Percentiles rank a stretch among this genome's conserved stretches.
These are phyloP conservation scores for Halichoerus grypus DNA, from an alignment of 2,113 vertebrate species.

Conservation along the genomic window DNA sequence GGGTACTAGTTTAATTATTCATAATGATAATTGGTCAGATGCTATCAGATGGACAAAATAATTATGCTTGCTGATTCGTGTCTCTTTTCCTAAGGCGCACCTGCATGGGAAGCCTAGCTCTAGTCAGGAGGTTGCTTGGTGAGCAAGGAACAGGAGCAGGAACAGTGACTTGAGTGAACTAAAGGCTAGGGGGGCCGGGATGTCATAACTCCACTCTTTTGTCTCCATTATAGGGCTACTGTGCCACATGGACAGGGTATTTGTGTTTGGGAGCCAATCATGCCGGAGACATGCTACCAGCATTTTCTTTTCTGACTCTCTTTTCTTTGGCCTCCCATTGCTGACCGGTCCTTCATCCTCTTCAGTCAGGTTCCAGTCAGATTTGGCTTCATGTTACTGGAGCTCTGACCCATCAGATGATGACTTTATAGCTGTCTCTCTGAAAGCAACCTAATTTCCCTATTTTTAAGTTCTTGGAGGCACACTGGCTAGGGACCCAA, in stretches of 20 bases:
- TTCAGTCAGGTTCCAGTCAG: background rate
- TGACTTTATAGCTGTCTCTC: background rate
- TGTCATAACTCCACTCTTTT: background rate
- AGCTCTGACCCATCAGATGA: background rate
- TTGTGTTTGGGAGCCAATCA: background rate
- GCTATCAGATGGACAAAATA: slow-evolving; percentile 27
- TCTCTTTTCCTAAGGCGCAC: slow-evolving; percentile 21
- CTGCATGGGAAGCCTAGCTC: background rate
- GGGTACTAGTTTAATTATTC: slow-evolving; percentile 48
- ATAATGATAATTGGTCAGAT: slow-evolving; percentile 25
- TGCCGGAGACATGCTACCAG: background rate
- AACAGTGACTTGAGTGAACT: background rate
- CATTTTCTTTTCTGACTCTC: slow-evolving; percentile 6
- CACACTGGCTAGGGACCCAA: background rate
- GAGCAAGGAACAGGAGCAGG: background rate
- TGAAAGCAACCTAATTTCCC: background rate
- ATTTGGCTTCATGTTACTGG: background rate
- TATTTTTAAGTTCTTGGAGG: background rate
- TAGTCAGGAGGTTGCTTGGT: background rate
- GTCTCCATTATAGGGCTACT: background rate
- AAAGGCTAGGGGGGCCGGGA: background rate
- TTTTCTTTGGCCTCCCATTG: background rate
- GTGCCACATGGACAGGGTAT: background rate
- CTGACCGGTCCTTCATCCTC: background rate
- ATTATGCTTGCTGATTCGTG: slow-evolving; percentile 1